These are phyloP conservation scores for Tarsius wallacei DNA, from an alignment of 2,797 vertebrate species.

Conservation along the genomic window DNA sequence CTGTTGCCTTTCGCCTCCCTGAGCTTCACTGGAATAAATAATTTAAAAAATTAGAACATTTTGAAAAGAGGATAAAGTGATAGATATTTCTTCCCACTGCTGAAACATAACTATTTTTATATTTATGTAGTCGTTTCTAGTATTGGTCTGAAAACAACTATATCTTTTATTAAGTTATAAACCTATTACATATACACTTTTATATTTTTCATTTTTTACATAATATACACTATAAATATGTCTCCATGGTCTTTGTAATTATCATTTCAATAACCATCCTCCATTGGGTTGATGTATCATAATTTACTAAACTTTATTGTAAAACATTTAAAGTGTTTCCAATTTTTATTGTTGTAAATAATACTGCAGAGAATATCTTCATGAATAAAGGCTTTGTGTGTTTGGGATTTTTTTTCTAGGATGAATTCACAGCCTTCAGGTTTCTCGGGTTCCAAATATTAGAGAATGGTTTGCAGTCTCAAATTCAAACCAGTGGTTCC, in stretches of 20 bases:
- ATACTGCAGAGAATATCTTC: constrained; percentile 55
- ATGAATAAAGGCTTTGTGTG: constrained; percentile 3
- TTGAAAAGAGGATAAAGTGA: background rate
- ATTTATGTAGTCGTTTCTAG: constrained; percentile 36
- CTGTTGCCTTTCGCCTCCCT: background rate
- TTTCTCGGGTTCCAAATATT: constrained; percentile 38
- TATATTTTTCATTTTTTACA: constrained; percentile 68
- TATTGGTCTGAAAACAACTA: constrained; percentile 33
- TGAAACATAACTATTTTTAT: constrained; percentile 51
- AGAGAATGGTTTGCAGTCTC: constrained; percentile 18
- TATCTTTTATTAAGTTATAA: constrained; percentile 75
- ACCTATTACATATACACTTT: constrained; percentile 39
- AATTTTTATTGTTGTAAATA: constrained; percentile 76
- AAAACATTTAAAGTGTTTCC: constrained; percentile 74
- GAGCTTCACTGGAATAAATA: constrained; percentile 51
- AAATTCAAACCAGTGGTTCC: background rate
- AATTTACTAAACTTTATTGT: constrained; percentile 69
- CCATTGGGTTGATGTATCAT: constrained; percentile 59
- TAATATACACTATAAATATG: constrained; percentile 60
- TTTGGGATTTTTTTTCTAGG: constrained; percentile 12
- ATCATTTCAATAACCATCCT: constrained; percentile 76
- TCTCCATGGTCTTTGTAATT: constrained; percentile 70
- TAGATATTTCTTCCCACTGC: background rate
- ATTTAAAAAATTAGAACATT: background rate
- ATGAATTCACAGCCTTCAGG: constrained; percentile 32